Percentiles rank a stretch among this genome's conserved stretches.
phyloP scores from a whole-genome alignment of 1,140 invertebrate genomes.

The Hestina assimilis region DNA sequence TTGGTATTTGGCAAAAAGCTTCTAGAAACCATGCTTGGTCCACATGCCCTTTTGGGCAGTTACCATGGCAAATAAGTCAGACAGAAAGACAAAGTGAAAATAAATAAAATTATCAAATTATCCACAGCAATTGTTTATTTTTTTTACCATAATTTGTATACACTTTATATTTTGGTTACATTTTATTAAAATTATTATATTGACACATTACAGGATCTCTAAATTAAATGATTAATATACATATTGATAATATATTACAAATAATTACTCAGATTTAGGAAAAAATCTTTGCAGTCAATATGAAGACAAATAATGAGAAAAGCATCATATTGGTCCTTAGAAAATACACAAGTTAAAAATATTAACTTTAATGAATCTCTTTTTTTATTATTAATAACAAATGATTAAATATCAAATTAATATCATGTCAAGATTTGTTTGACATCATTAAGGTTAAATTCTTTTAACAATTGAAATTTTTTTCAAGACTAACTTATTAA shows the following conservation, averaged over 20 bases:
- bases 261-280: constrained; percentile 23
- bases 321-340: constrained; percentile 23
- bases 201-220: constrained; percentile 71
- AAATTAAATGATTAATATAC: constrained; percentile 71
- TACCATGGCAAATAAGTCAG: constrained; percentile 37
- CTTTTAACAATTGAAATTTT: background rate
- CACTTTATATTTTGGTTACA: constrained; percentile 76
- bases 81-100: constrained; percentile 19
- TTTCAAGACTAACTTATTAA: background rate
- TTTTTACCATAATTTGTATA: constrained; percentile 72
- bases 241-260: constrained; percentile 67
- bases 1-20: constrained; percentile 52
- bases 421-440: constrained; percentile 23
- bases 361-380: constrained; percentile 2
- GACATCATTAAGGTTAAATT: background rate
- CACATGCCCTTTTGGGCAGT: constrained; percentile 47
- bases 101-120: constrained; percentile 31
- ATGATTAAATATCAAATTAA: constrained; percentile 33
- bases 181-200: constrained; percentile 58
- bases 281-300: constrained; percentile 14
- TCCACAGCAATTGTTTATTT: constrained; percentile 71
- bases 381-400: constrained; percentile 18
- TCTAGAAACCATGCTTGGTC: constrained; percentile 41
- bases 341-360: constrained; percentile 7
- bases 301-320: constrained; percentile 6